A percentile compares a stretch with the other conserved stretches of the same genome.
These are phyloP conservation scores for Trichopoda pennipes DNA, from an alignment of 2,888 invertebrate genomes.

Conservation along the genomic window DNA sequence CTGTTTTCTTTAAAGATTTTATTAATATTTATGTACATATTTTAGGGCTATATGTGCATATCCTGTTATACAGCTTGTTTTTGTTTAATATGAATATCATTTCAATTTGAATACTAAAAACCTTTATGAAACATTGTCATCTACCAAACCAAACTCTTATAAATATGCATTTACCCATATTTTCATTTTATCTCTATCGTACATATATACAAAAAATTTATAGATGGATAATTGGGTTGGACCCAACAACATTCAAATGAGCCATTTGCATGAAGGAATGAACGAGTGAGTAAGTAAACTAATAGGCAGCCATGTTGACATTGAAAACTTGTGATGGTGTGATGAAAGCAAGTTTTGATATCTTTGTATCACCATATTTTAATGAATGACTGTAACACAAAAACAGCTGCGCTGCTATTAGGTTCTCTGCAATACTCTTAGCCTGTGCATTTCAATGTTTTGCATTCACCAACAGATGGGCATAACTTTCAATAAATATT, in stretches of 20 bases:
- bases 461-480: no score
- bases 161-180: neutral
- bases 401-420: neutral
- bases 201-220: neutral
- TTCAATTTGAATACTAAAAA: slow-evolving; percentile 42
- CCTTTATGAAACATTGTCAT: slow-evolving; percentile 54
- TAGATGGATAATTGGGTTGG: slow-evolving; percentile 2
- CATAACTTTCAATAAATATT: no score
- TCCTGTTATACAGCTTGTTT: no score
- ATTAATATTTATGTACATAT: slow-evolving; percentile 3
- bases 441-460: neutral
- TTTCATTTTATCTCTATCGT: neutral
- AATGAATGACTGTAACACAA: neutral
- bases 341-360: slow-evolving; percentile 22
- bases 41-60: no score
- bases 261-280: neutral
- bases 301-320: slow-evolving; percentile 1
- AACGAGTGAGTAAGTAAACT: neutral
- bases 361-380: neutral
- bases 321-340: slow-evolving; percentile 33
- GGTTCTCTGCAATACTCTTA: neutral
- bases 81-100: slow-evolving; percentile 20
- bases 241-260: slow-evolving; percentile 1
- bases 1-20: neutral
- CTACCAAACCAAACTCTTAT: slow-evolving; percentile 9